Percentiles rank a stretch among this genome's conserved stretches.
Conservation (phyloP, 2,888 invertebrate species). For the Anticlea derivata region DNA sequence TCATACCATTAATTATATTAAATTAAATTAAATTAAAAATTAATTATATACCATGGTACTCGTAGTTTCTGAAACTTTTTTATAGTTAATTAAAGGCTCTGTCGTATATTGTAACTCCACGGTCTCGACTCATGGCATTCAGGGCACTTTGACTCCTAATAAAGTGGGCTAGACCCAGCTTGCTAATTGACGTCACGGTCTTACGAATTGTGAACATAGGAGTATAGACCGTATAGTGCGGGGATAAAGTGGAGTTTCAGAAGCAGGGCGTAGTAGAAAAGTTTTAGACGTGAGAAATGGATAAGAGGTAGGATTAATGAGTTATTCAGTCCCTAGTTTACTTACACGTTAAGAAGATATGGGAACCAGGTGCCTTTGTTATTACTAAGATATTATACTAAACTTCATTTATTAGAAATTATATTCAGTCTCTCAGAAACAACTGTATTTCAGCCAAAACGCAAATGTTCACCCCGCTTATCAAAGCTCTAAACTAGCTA, state of each 20-base stretch:
- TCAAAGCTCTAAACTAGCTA: not conserved
- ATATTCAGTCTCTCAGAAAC: too few relatives aligned
- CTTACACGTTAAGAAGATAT: too few relatives aligned
- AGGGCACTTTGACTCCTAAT: slow-evolving; percentile 11
- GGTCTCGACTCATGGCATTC: not conserved
- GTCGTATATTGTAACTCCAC: not conserved
- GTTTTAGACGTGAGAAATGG: slow-evolving; percentile 5
- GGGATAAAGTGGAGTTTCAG: not conserved
- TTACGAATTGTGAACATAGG: not conserved
- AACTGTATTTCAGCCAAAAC: too few relatives aligned
- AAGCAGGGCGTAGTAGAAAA: not conserved
- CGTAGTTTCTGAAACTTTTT: too few relatives aligned
- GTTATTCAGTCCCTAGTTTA: not conserved
- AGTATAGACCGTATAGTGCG: not conserved
- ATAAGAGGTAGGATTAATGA: slow-evolving; percentile 6
- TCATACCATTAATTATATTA: too few relatives aligned
- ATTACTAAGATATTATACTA: too few relatives aligned
- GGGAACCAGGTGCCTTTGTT: too few relatives aligned
- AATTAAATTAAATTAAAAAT: too few relatives aligned
- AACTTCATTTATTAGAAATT: too few relatives aligned
- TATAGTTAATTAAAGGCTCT: too few relatives aligned
- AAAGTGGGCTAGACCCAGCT: slow-evolving; percentile 4
- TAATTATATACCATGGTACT: too few relatives aligned
- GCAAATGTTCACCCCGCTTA: not conserved
- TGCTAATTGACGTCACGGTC: slow-evolving; percentile 8